Evolutionary conservation across 2,888 invertebrate species (phyloP).

Genomic region (Amblyjoppa fuscipennis): DNA sequence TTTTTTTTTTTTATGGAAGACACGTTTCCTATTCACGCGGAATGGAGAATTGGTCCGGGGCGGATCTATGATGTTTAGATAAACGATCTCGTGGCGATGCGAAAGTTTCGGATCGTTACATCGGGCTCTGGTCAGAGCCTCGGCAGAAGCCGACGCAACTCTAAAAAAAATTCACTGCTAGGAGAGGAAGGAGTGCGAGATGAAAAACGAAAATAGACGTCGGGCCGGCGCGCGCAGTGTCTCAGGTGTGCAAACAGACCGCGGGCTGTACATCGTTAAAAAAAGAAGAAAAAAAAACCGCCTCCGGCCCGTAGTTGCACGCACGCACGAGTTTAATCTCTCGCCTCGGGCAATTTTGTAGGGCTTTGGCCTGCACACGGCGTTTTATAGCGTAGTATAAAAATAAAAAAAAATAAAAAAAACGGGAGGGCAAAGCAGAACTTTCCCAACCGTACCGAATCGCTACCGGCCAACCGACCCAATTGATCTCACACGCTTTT

Average conservation of each 20-base stretch:
- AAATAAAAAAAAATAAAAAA: constrained; percentile 41
- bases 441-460: constrained; percentile 71
- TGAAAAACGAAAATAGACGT: constrained; percentile 40
- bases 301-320: constrained; percentile 67
- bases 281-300: constrained; percentile 44
- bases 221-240: constrained; percentile 51
- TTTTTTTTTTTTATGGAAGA: too few relatives aligned
- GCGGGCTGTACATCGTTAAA: constrained; percentile 77
- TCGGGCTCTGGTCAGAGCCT: too few relatives aligned
- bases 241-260: constrained; percentile 84
- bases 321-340: constrained; percentile 82
- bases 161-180: background rate
- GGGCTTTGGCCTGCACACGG: constrained; percentile 59
- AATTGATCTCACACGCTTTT: constrained; percentile 67
- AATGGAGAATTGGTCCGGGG: background rate
- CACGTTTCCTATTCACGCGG: background rate
- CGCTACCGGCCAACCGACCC: constrained; percentile 71
- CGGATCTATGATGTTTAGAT: background rate
- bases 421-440: constrained; percentile 41
- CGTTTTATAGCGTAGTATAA: constrained; percentile 2
- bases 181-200: background rate
- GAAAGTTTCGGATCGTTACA: background rate
- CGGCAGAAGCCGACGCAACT: too few relatives aligned
- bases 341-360: constrained; percentile 79
- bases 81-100: background rate